These are phyloP conservation scores for Plebejus argus DNA, from an alignment of 2,888 invertebrate genomes.

Conservation along the genomic window DNA sequence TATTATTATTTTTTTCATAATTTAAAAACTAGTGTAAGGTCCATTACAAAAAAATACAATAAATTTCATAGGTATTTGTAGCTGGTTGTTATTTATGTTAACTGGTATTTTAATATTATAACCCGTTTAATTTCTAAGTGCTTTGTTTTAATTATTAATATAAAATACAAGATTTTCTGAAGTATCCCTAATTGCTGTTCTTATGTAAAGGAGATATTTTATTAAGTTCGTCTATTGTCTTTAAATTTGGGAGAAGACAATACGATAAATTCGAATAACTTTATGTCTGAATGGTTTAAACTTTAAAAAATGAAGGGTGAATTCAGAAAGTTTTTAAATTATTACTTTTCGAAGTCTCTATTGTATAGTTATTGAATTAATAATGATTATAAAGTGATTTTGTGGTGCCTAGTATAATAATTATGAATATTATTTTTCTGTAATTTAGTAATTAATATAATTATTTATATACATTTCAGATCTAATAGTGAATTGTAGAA, in stretches of 20 bases:
- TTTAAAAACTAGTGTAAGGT: too few species aligned
- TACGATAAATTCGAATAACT: slow-evolving; percentile 8
- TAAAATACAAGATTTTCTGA: neutral
- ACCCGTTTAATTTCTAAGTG: neutral
- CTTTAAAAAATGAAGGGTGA: neutral
- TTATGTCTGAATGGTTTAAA: neutral
- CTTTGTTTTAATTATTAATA: neutral
- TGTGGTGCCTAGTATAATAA: neutral
- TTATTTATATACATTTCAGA: too few species aligned
- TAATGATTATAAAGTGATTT: neutral
- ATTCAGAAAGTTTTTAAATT: slow-evolving; percentile 4
- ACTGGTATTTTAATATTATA: neutral
- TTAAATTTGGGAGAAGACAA: neutral
- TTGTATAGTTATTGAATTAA: neutral
- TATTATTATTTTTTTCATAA: too few species aligned
- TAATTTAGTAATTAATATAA: too few species aligned
- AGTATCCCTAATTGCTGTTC: neutral
- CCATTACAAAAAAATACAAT: too few species aligned
- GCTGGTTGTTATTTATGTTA: too few species aligned
- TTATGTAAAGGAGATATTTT: neutral
- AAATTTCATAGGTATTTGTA: too few species aligned
- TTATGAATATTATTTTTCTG: too few species aligned
- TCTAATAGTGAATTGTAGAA: too few species aligned
- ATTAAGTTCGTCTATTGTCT: neutral
- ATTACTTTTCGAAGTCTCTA: slow-evolving; percentile 1